These are phyloP conservation scores for Dasypus novemcinctus DNA, from an alignment of 2,113 vertebrate species.

Conservation along the genomic window DNA sequence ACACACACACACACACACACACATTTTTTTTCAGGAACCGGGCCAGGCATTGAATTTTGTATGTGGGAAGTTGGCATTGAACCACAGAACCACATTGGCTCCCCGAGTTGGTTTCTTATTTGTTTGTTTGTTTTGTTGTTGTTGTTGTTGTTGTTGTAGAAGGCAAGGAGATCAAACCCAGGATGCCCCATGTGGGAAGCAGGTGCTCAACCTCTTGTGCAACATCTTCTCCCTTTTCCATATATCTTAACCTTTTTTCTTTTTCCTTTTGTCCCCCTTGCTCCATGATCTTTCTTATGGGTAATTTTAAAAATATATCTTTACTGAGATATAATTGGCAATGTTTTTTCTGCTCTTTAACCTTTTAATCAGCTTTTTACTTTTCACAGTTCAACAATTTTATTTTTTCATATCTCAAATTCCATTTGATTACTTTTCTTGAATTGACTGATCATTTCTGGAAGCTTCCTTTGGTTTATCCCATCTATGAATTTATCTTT, in stretches of 20 bases:
- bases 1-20: too few relatives aligned
- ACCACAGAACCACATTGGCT: too few relatives aligned
- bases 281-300: neutral
- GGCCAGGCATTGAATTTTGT: too few relatives aligned
- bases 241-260: neutral
- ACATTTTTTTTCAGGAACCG: too few relatives aligned
- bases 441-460: neutral
- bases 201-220: too few relatives aligned
- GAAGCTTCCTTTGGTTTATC: neutral
- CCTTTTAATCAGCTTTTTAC: neutral
- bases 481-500: neutral
- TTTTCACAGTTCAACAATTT: neutral
- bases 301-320: neutral
- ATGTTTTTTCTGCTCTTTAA: neutral
- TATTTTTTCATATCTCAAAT: neutral
- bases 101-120: too few relatives aligned
- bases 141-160: too few relatives aligned
- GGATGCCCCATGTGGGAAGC: too few relatives aligned
- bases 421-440: neutral
- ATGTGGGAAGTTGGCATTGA: too few relatives aligned
- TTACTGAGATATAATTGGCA: neutral
- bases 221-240: neutral
- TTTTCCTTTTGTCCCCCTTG: neutral
- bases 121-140: too few relatives aligned
- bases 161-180: too few relatives aligned